Conservation (phyloP, 2,797 vertebrate genomes). For the Astyanax mexicanus region DNA sequence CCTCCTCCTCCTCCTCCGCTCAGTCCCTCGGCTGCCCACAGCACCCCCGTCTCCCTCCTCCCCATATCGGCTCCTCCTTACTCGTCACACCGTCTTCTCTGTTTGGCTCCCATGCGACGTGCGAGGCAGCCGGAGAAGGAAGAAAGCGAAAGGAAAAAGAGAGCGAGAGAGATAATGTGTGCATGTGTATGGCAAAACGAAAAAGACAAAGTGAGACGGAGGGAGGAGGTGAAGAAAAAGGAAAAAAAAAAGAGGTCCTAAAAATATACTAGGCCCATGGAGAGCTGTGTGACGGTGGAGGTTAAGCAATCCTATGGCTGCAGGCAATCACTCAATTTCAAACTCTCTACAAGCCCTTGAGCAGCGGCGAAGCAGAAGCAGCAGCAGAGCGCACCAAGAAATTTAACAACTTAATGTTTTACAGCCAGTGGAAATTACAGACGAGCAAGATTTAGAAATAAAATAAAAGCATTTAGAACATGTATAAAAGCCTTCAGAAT, state of each 20-base stretch:
- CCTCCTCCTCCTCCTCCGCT: conserved; percentile 62
- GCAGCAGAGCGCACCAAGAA: conserved; percentile 76
- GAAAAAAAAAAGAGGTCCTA: conserved; percentile 66
- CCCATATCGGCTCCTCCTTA: conserved; percentile 58
- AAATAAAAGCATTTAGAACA: neutral
- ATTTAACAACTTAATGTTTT: conserved; percentile 83
- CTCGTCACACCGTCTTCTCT: conserved; percentile 55
- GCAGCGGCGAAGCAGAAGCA: conserved; percentile 65
- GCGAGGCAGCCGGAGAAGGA: neutral
- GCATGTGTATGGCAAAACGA: conserved; percentile 12
- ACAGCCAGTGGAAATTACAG: conserved; percentile 77
- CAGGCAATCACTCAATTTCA: conserved; percentile 85
- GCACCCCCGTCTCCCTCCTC: no score
- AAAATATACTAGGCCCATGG: conserved; percentile 74
- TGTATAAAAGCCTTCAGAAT: neutral
- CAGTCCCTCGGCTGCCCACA: conserved; percentile 7
- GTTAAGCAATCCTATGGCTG: conserved; percentile 81
- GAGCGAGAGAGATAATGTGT: conserved; percentile 14
- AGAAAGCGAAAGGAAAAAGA: neutral
- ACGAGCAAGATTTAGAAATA: conserved; percentile 55
- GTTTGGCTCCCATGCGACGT: conserved; percentile 28
- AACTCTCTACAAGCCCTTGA: conserved; percentile 76
- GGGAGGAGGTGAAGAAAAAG: conserved; percentile 38
- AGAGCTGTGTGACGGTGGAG: conserved; percentile 73
- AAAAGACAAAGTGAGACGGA: conserved; percentile 35